Conservation (phyloP, 2,888 invertebrate genomes). For the Mythimna loreyi region DNA sequence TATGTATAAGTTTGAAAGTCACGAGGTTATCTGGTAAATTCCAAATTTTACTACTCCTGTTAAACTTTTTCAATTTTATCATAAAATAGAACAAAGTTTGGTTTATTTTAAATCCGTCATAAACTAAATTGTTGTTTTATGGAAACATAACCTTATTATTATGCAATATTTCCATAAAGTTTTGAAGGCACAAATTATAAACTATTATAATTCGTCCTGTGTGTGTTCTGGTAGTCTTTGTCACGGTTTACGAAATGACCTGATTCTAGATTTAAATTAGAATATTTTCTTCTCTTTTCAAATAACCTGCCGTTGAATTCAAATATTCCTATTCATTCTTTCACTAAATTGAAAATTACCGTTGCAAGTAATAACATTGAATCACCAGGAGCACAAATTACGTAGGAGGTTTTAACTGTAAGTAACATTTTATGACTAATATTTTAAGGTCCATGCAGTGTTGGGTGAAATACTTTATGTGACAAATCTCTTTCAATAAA, state of each 20-base stretch:
- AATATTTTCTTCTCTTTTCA: background rate
- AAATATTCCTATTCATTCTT: background rate
- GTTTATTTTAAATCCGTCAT: constrained; percentile 20
- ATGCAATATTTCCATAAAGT: background rate
- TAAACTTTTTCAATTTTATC: constrained; percentile 47
- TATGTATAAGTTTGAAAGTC: constrained; percentile 40
- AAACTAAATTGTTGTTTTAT: constrained; percentile 32
- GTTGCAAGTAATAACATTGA: constrained; percentile 24
- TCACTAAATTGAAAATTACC: constrained; percentile 14
- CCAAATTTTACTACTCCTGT: constrained; percentile 38
- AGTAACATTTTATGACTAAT: constrained; percentile 35
- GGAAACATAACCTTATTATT: background rate
- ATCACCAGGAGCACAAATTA: constrained; percentile 49
- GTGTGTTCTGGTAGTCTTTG: background rate
- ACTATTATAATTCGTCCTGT: background rate
- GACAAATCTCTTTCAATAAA: too few species aligned
- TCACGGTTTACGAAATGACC: background rate
- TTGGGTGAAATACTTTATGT: constrained; percentile 55
- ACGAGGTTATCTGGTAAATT: constrained; percentile 36
- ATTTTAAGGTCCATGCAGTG: constrained; percentile 32
- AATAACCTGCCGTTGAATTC: too few species aligned
- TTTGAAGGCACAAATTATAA: background rate
- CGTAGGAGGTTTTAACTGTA: constrained; percentile 40
- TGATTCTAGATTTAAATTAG: background rate
- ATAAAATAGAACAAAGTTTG: constrained; percentile 30